Base-by-base conservation (phyloP, 2,888 invertebrate species). In the Argyresthia albistria region DNA sequence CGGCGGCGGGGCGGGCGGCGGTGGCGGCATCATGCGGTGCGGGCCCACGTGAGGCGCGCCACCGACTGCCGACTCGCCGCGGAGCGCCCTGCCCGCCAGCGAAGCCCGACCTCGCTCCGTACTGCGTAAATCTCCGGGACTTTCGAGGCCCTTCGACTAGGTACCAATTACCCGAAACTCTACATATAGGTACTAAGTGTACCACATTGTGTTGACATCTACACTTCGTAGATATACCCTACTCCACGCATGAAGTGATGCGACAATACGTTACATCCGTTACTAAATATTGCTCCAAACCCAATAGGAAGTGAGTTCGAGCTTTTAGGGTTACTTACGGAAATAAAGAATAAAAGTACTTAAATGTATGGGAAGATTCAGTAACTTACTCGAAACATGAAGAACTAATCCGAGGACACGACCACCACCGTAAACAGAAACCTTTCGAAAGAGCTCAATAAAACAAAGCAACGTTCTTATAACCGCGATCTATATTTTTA, bases 91-190 rank as follows among this genome's bases (percentile, higher is more conserved):
- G 54, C 52, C 50, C 53, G 55, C 55, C 55, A 54, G 46, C 52
- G 53, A 43, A 54, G 49, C 57, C 53, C 63, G 65, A 60, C 80
- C 80, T 80, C 70, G 80, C 70, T 73, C 75, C 70, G 67, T 61
- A 74, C 67, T 57, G 61, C 68, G 25, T n/a, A 67, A 80, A 74
- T 71, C 73, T 67, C 67, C 71, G 69, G 79, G 74, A 73, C 69
- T 72, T 72, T 70, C 68, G 66, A 71, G 67, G 71, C 62, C 64
- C 65, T 56, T 56, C 51, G 53, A 58, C 57, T 59, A n/a, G n/a
- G n/a, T n/a, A 25, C 25, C 25, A 25, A 25, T 25, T 25, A 25
- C 25, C n/a, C 25, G 25, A 25, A 25, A 25, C 25, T 25, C 25
- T 25, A 25, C 25, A 25, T 25, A 25, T 6, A 4, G 3, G 25